Evolutionary conservation across 1,140 invertebrate species (phyloP), one percentile per base, ranked within the genome.

Genomic region (Spodoptera litura): DNA sequence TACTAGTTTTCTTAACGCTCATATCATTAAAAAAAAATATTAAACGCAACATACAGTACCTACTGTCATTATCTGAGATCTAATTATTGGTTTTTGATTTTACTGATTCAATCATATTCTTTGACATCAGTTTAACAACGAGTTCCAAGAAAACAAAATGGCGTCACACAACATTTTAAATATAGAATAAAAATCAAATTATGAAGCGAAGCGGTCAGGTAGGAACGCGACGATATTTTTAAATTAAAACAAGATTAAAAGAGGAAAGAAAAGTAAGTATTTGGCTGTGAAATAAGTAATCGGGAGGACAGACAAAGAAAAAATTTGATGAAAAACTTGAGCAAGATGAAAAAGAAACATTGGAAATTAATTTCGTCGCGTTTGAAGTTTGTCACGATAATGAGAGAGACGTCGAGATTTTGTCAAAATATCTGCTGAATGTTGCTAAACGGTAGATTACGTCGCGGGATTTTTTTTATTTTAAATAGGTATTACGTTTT

Each of bases 271-370:
- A 72, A 51, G 49, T 64, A 76, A 20, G 66, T 52, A 70, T 77
- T 77, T 56, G 52, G 74, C 74, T 77, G 74, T 77, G 74, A 77
- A 77, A 77, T 77, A 77, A 77, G 74, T 77, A 77, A 77, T 77
- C 74, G 49, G n/a, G 15, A 44, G 53, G 25, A 68, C 62, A 77
- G 61, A 77, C 59, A 77, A 68, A 66, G 61, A 66, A 20, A 55
- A 13, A 25, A 56, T 52, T 56, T 77, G 74, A 77, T 77, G 74
- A 77, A 58, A 75, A 77, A 68, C 52, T 70, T 66, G 74, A 49
- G 15, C 4, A 25, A 77, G 52, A 77, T 77, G 61, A 68, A 77
- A 77, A 77, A 77, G 62, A 68, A 77, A 77, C 74, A 77, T 77
- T 77, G 74, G 38, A 77, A 77, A 77, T 68, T 77, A 77, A 77